Base-by-base conservation (phyloP, 2,113 vertebrate genomes). In the Neopipo cinnamomea region DNA sequence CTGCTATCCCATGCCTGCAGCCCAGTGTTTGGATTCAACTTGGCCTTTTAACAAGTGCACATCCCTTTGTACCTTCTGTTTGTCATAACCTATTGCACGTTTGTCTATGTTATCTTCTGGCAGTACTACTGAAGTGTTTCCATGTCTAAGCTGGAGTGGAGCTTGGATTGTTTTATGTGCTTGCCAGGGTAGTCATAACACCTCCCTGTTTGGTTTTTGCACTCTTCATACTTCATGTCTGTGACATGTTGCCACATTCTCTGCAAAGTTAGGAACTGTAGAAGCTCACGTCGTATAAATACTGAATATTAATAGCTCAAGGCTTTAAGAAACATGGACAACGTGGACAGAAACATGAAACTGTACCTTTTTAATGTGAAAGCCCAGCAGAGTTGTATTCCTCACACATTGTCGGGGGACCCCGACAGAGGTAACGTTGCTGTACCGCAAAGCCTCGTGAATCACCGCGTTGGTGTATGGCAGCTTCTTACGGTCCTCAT, bases 391-490 rank as follows among this genome's bases (percentile, higher is more conserved):
- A 24, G 53, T 49, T 9, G 93, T 96, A 18, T 86, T 88, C 33
- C 58, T 96, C 93, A 96, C 27, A 0, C 97, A 98, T 13, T 85
- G 93, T 12, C 91, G 86, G 49, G 89, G 78, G 2, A 97, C 89
- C 1, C 96, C 97, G 1, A 97, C 75, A 3, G 94, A 80, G n/a
- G 96, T 90, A 1, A 97, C 27, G 0, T 97, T 96, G 92, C 96
- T 96, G 82, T 95, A 93, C 17, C 91, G 92, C 89, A 98, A 21
- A 12, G 83, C 97, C 74, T 97, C 97, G 0, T 97, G 97, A 14
- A 98, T 96, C 42, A 98, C 95, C 0, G 97, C 96, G 0, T 93
- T 95, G 6, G 96, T 98, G 33, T 97, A 98, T 2, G 97, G 97
- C 84, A 98, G 79, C 24, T 18, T 88, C 44, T 96, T 92, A 2